Conservation (phyloP, 2,113 vertebrate species). For the Chionomys nivalis region DNA sequence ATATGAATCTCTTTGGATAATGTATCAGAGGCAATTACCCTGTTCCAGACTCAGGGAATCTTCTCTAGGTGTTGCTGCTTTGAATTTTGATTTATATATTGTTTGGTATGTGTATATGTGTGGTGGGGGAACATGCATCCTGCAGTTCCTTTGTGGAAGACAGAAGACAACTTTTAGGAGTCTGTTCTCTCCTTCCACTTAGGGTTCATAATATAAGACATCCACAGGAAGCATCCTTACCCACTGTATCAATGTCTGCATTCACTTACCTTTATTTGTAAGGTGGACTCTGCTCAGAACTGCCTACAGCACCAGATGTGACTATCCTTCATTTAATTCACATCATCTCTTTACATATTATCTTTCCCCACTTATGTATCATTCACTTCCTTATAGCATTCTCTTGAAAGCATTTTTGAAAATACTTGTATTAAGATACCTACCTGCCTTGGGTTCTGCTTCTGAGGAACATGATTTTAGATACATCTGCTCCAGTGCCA, state of each 20-base stretch:
- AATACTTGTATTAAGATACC: not conserved
- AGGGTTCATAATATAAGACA: not conserved
- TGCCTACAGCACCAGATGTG: not conserved
- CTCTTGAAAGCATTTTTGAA: not conserved
- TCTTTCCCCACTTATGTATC: not conserved
- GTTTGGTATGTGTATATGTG: not conserved
- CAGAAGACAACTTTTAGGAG: not conserved
- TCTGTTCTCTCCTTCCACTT: not conserved
- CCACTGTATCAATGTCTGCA: not conserved
- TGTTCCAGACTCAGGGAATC: not conserved
- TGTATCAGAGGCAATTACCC: accelerated
- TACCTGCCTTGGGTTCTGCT: not conserved
- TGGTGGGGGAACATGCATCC: not conserved
- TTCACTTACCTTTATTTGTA: not conserved
- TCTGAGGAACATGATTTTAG: not conserved
- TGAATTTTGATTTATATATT: not conserved
- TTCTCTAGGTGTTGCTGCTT: not conserved
- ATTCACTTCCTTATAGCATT: not conserved
- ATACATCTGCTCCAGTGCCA: not conserved
- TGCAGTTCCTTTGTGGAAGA: not conserved
- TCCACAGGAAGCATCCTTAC: no score
- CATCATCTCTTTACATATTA: not conserved
- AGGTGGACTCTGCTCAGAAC: not conserved
- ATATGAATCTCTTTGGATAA: accelerated
- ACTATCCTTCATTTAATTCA: not conserved